Conservation (phyloP, 2,797 vertebrate species). For the Halcyon chelicuti region DNA sequence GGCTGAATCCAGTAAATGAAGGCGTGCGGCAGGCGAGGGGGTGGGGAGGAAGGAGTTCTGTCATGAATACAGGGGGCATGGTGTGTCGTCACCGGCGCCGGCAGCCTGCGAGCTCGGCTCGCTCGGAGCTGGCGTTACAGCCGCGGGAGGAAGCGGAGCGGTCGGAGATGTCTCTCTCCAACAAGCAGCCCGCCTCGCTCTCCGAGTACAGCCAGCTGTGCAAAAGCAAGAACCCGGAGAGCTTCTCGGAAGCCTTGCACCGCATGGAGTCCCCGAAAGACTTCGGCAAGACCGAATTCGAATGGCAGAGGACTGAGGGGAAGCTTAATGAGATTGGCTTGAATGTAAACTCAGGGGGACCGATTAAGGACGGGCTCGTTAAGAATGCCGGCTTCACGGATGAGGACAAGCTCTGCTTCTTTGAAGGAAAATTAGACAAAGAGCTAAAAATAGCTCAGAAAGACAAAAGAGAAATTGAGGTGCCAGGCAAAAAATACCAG, state of each 20-base stretch:
- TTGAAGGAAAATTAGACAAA: constrained; percentile 84
- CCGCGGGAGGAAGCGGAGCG: constrained; percentile 58
- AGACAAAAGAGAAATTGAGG: constrained; percentile 76
- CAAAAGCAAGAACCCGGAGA: constrained; percentile 71
- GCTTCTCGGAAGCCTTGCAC: constrained; percentile 57
- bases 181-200: constrained; percentile 85
- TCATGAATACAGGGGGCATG: constrained; percentile 69
- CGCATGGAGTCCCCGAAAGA: constrained; percentile 76
- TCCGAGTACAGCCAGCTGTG: constrained; percentile 87
- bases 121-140: constrained; percentile 63
- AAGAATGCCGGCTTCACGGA: constrained; percentile 86
- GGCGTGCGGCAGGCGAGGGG: constrained; percentile 7
- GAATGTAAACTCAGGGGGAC: constrained; percentile 74
- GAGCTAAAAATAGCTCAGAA: constrained; percentile 82
- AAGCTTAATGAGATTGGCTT: constrained; percentile 82
- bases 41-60: constrained; percentile 47
- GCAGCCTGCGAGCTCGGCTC: constrained; percentile 59
- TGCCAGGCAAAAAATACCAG: constrained; percentile 63
- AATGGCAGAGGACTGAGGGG: constrained; percentile 89
- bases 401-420: constrained; percentile 93
- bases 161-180: constrained; percentile 88
- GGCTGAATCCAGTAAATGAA: background rate
- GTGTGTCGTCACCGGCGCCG: constrained; percentile 76
- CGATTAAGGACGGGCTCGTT: constrained; percentile 73
- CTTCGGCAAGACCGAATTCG: constrained; percentile 81